Evolutionary conservation across 35 echinoderm and acorn worm genomes (phyloP), one percentile per base, ranked within the genome.

Genomic region (Lytechinus pictus): DNA sequence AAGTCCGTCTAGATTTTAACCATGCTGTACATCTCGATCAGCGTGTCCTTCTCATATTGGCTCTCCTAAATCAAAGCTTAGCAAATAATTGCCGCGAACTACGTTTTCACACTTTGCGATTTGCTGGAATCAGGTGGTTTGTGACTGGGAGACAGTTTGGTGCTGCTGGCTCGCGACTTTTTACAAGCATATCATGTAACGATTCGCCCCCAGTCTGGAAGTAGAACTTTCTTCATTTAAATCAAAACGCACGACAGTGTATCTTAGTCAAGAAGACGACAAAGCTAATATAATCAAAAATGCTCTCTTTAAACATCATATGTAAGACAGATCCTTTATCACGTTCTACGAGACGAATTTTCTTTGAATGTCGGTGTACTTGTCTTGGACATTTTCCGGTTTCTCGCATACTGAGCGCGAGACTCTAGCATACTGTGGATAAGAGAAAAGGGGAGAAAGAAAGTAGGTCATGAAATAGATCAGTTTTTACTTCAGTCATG

Each of bases 401-500:
- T 79, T 79, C 66, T 79, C 66, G 66, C 66, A 14, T 79, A 7
- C 66, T n/a, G 66, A n/a, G 66, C 66, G 66, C 16, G 21, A 79
- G 66, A 24, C 19, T 79, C 66, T 79, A 79, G 66, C 66, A 0
- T 24, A 90, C 28, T 51, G 28, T 14, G 88, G 88, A 16, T 28
- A 54, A 90, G 52, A 13, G 88, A 54, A 90, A 90, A 88, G 52
- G 29, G 27, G 5, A 44, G 88, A 54, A 21, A 6, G n/a, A 54
- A 90, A 90, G 52, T 90, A 90, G 88, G 88, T 90, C 88, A 90
- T 54, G 88, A 90, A 52, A 90, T 90, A 90, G 88, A 90, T 90
- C 88, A 90, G 88, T 90, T 90, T 79, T 90, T 90, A 90, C 88
- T 90, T 54, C 28, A 52, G 28, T 90, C 88, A 90, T 90, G 88